Conservation (phyloP, 2,797 vertebrate genomes). For the Muscicapa comitata region DNA sequence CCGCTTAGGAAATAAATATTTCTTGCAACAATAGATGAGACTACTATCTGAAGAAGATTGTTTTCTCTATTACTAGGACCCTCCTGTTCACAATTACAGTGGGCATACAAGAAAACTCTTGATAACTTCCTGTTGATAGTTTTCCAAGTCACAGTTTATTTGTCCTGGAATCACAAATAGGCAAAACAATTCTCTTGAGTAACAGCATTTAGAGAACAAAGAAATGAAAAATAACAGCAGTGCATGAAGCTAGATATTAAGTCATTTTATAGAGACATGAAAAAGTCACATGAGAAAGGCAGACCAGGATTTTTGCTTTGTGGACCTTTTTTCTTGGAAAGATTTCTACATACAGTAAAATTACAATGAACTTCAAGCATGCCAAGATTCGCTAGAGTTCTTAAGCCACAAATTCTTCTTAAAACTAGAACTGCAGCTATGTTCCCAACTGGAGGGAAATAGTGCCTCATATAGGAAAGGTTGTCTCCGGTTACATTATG, state of each 20-base stretch:
- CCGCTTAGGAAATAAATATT: neutral
- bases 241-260: constrained; percentile 59
- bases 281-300: constrained; percentile 67
- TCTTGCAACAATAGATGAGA: neutral
- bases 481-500: constrained; percentile 61
- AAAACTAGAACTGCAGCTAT: constrained; percentile 66
- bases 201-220: constrained; percentile 65
- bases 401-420: constrained; percentile 70
- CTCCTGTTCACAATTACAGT: constrained; percentile 57
- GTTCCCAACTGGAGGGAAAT: constrained; percentile 65
- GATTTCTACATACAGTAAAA: constrained; percentile 69
- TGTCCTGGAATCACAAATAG: constrained; percentile 71
- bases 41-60: constrained; percentile 11
- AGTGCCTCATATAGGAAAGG: constrained; percentile 71
- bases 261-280: constrained; percentile 61
- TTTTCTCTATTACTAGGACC: constrained; percentile 25
- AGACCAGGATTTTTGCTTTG: constrained; percentile 51
- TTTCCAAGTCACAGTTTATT: constrained; percentile 72
- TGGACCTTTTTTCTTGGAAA: constrained; percentile 65
- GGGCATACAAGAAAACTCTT: constrained; percentile 55
- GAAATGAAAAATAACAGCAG: constrained; percentile 63
- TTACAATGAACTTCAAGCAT: constrained; percentile 67
- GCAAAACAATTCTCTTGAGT: constrained; percentile 65
- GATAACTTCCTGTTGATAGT: constrained; percentile 58
- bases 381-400: constrained; percentile 67